phyloP scores from a whole-genome alignment of 2,888 invertebrate species.

The Amphipoea oculea region DNA sequence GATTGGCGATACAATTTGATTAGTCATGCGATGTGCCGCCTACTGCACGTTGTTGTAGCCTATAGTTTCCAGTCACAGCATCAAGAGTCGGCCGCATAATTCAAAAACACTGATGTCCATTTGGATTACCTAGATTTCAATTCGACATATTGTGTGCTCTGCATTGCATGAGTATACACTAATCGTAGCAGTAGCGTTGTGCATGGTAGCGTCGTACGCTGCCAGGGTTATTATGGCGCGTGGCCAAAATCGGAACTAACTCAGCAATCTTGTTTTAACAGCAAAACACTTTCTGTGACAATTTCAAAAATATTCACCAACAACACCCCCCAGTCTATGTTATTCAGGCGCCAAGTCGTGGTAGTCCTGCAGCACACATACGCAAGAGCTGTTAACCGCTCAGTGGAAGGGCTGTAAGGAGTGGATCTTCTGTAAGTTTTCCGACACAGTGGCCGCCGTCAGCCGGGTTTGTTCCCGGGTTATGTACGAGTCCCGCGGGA shows the following conservation, averaged over 20 bases:
- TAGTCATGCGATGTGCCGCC: too few relatives aligned
- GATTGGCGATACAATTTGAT: background rate
- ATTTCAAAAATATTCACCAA: background rate
- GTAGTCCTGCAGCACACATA: background rate
- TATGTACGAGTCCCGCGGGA: constrained; percentile 39
- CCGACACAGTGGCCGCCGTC: background rate
- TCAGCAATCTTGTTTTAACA: background rate
- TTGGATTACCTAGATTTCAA: background rate
- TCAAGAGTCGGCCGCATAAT: background rate
- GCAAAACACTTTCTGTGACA: background rate
- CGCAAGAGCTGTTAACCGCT: background rate
- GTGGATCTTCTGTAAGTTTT: constrained; percentile 11
- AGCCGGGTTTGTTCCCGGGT: constrained; percentile 22
- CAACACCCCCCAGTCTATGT: background rate
- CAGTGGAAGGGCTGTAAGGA: background rate
- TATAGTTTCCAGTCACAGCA: background rate
- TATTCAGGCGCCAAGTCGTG: background rate
- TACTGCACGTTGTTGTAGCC: background rate
- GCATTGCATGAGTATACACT: background rate
- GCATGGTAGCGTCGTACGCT: too few relatives aligned
- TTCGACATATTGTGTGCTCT: background rate
- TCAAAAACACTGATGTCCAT: background rate
- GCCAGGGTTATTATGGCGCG: background rate
- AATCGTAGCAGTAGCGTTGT: background rate
- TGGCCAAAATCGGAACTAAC: too few relatives aligned